Evolutionary conservation across 53 echinoderm and acorn worm genomes (phyloP), one percentile per base, ranked within the genome.

Genomic region (Hippasteria phrygiana): DNA sequence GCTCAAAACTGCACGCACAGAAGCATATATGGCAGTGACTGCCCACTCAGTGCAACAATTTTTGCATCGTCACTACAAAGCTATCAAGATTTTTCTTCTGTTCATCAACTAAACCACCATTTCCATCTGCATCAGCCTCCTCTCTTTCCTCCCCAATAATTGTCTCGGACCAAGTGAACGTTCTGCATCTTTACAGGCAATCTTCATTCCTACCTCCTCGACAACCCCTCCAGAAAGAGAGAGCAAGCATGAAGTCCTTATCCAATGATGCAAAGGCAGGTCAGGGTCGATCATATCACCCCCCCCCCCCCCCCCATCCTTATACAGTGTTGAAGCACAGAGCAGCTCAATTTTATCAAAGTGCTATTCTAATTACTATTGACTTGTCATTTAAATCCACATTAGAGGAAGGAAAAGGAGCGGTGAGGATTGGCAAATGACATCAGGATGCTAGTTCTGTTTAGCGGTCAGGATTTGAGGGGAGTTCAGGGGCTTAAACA

Each of bases 141-240:
- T 0, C n/a, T 24, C 1, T 14, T 59, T 59, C 59, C 59, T 59
- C 7, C n/a, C 7, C 59, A 4, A 24, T 26, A 59, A 24, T 26
- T 24, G n/a, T n/a, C n/a, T n/a, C n/a, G n/a, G n/a, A n/a, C 26
- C 26, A 20, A 59, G 59, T 59, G 22, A 59, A 9, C 2, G 8
- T 20, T 17, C 16, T 20, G 14, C 20, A 51, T 51, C 51, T 51
- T 2, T 20, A 24, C 62, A 76, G 16, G 64, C 46, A n/a, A 9
- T 77, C 65, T 40, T 66, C 48, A 80, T 88, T 47, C 56, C 55
- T 26, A 29, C 46, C 78, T 88, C 77, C 65, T 46, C 29, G 59
- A 41, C 77, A 43, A 59, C 78, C n/a, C 17, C 36, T 66, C 48
- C 76, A 64, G 27, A 18, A 8, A 17, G 0, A 3, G 4, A 59